Evolutionary conservation across 2,797 vertebrate species (phyloP).

Genomic region (Bucorvus abyssinicus): DNA sequence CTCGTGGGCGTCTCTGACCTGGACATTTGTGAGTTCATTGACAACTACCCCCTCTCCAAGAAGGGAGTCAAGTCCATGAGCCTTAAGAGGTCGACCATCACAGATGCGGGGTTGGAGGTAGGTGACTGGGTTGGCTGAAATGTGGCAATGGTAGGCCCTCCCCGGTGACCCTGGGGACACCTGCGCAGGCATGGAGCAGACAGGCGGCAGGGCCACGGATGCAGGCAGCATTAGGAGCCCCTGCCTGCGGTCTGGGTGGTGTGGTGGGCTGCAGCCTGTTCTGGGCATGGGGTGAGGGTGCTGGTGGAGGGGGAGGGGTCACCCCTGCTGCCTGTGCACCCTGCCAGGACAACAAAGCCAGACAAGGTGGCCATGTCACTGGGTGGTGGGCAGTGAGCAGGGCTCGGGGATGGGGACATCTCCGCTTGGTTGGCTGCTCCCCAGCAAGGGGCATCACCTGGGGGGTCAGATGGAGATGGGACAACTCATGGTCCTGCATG

Average conservation of each 20-base stretch:
- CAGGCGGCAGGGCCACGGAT: accelerated
- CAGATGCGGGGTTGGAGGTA: slow-evolving; percentile 96
- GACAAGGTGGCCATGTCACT: accelerated
- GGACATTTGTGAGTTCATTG: slow-evolving; percentile 99
- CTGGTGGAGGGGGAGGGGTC: accelerated
- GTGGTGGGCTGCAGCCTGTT: not conserved
- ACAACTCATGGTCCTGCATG: not conserved
- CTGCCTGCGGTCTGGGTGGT: not conserved
- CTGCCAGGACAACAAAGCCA: not conserved
- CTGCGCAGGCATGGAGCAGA: accelerated
- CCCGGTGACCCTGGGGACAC: not conserved
- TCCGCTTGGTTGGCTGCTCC: not conserved
- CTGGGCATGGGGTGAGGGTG: not conserved
- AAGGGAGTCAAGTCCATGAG: slow-evolving; percentile 97
- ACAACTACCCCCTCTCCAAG: slow-evolving; percentile 98
- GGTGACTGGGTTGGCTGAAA: not conserved
- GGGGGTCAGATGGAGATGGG: not conserved
- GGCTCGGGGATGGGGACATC: not conserved
- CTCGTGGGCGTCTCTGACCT: slow-evolving; percentile 96
- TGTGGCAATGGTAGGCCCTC: accelerated
- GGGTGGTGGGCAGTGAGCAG: not conserved
- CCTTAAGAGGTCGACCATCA: slow-evolving; percentile 98
- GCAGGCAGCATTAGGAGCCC: not conserved
- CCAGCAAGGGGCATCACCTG: not conserved
- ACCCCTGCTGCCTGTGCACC: not conserved